These are phyloP conservation scores for Drosophila biarmipes DNA, from an alignment of 1,140 invertebrate species.

Conservation along the genomic window DNA sequence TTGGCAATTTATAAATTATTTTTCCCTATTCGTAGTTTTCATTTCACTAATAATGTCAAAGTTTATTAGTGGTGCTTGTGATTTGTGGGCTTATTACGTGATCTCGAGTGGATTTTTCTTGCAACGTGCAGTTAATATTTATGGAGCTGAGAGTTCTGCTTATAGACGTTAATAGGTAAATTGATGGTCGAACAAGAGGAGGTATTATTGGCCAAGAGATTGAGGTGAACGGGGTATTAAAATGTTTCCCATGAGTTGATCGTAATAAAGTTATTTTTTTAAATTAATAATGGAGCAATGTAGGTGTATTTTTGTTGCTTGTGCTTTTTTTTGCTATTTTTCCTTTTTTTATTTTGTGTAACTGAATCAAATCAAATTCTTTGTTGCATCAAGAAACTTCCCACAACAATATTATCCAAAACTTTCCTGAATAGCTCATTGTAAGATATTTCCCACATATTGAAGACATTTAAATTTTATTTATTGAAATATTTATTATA, in stretches of 20 bases:
- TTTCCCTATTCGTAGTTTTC: conserved; percentile 33
- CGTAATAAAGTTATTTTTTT: background rate
- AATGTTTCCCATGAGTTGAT: no score
- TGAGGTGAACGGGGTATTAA: conserved; percentile 8
- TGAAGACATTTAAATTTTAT: background rate
- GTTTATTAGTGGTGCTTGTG: conserved; percentile 54
- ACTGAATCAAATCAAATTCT: no score
- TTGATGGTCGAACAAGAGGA: background rate
- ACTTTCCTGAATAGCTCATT: no score
- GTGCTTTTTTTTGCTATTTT: no score
- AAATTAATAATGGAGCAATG: no score
- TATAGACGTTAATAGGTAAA: conserved; percentile 38
- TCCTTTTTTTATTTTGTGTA: no score
- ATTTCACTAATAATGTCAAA: conserved; percentile 71
- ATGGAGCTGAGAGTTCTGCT: conserved; percentile 34
- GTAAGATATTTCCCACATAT: background rate
- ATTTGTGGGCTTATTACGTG: conserved; percentile 69
- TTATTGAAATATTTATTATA: background rate
- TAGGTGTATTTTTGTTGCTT: background rate
- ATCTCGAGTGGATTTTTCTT: conserved; percentile 41
- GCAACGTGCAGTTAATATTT: conserved; percentile 45
- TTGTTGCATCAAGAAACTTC: background rate
- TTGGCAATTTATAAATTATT: conserved; percentile 75
- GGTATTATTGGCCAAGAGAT: background rate
- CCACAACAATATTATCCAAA: background rate